Evolutionary conservation across 37 sponge, comb jelly and placozoan species (phyloP).

Genomic region (Halisarca cf. caerulea): DNA sequence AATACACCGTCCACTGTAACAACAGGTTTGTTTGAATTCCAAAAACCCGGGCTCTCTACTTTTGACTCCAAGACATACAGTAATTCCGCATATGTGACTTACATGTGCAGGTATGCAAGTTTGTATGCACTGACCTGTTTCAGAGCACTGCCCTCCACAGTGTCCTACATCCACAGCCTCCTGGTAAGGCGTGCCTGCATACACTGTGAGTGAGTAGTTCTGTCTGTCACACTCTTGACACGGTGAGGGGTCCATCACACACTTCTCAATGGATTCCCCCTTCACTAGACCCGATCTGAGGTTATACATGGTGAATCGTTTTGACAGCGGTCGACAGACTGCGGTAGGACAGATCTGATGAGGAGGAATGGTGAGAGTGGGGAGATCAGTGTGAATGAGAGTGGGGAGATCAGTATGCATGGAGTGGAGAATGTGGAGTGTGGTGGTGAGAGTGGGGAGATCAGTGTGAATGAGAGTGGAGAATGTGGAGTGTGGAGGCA

Average conservation of each 20-base stretch:
- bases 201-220: slow-evolving; percentile 13
- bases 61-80: no score
- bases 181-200: slow-evolving; percentile 42
- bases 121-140: neutral
- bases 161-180: slow-evolving; percentile 30
- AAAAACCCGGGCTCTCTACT: no score
- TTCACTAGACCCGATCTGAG: neutral
- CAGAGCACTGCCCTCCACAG: neutral
- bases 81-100: no score
- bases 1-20: no score
- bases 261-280: neutral
- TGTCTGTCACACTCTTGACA: slow-evolving; percentile 22
- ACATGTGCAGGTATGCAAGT: no score
- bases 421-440: neutral
- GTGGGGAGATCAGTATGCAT: no score
- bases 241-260: neutral
- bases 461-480: neutral
- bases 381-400: neutral
- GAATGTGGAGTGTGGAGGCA: neutral
- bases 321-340: neutral
- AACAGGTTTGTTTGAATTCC: no score
- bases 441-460: neutral
- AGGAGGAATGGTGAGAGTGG: neutral
- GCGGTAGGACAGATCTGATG: neutral
- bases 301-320: neutral